Evolutionary conservation across 2,888 invertebrate genomes (phyloP), one percentile per base, ranked within the genome.

Genomic region (Ptychoptera albimana): DNA sequence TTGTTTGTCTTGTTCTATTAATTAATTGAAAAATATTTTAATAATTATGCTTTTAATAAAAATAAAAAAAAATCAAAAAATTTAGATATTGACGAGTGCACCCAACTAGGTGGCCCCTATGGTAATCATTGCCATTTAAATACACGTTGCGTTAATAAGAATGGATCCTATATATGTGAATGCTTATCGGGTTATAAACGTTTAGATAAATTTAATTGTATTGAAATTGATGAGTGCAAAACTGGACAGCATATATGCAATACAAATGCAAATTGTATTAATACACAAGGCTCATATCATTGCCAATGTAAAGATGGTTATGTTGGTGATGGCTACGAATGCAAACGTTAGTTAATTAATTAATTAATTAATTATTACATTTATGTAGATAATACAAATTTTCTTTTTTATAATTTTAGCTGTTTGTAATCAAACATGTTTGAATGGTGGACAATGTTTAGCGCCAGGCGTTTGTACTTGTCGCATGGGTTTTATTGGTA

Each of bases 61-160:
- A 31, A 39, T 31, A 11, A 9, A 13, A 30, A 5, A 4, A 40
- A 15, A 32, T 11, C 13, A 32, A 32, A 40, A 30, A 42, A 49
- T 50, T 48, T 66, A 87, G 88, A 89, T 68, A 77, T 87, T 52
- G 81, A 91, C 63, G 89, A 91, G 68, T 91, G 89, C 63, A 73
- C 75, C 57, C 74, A 77, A 55, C 75, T 79, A 52, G 87, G 84
- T 41, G 83, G 80, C 12, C 70, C 77, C 43, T 76, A 79, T 57
- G 85, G 87, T 14, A 85, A 88, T 64, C 85, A 88, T 66, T 89
- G 89, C 64, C 79, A 83, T 63, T 75, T 77, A 51, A 84, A 87
- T 69, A 86, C 87, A 45, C 72, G 72, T 50, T 91, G 89, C 63
- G 77, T 85, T 51, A 89, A 89, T 68, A 80, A 80, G 37, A 69